Evolutionary conservation across 2,888 invertebrate genomes (phyloP), one percentile per base, ranked within the genome.

Genomic region (Tinea trinotella): DNA sequence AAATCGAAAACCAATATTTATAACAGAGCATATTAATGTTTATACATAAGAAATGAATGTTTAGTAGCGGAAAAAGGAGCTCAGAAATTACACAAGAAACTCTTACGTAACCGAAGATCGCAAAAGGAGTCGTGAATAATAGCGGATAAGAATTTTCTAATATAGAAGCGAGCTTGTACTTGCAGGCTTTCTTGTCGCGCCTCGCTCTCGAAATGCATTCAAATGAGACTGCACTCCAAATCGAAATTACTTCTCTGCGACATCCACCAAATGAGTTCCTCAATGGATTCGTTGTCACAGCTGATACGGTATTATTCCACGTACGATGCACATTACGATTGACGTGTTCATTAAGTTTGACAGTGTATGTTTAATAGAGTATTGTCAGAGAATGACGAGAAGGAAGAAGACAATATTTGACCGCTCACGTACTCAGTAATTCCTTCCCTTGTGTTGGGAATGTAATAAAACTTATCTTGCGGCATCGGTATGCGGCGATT

Each of bases 381-480:
- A 77, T 78, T 82, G 78, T 82, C 64, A 63, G 65, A 61, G 61
- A 69, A 67, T 64, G 67, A 68, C 48, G 17, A 46, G 46, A 19
- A 46, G 65, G 70, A 61, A 58, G 62, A 64, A 68, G 53, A 9
- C 62, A 68, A 71, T 73, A 67, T 69, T 73, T 70, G 71, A 72
- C 70, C 70, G 70, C 63, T 66, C 72, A 71, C 69, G 72, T 70
- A 64, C 67, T 56, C 59, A 57, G 64, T 70, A 65, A 71, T 72
- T 67, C 65, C 67, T 68, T 64, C 59, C 64, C 65, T 66, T 65
- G 70, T 70, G 69, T 66, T 60, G 62, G 69, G 73, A 74, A 74
- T 74, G 74, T 71, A 74, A 79, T 80, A 74, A 76, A 77, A 76
- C 67, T 70, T 74, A 73, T 71, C 67, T 66, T 67, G 61, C 62